Evolutionary conservation across 2,888 invertebrate genomes (phyloP).

Genomic region (Galeopsomyia nigrocyanea): DNA sequence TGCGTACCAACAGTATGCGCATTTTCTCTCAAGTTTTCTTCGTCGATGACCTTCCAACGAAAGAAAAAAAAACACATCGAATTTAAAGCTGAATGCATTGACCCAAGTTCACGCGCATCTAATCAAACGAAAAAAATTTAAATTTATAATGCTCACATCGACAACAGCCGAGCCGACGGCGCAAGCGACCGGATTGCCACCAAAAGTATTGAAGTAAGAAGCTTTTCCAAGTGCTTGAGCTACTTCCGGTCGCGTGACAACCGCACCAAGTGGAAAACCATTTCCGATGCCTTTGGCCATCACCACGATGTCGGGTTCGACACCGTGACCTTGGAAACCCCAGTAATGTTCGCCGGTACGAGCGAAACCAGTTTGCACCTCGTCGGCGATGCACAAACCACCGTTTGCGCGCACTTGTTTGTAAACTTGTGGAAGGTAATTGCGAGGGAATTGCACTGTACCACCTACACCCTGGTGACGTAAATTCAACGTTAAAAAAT

Average conservation of each 20-base stretch:
- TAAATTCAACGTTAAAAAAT: not conserved
- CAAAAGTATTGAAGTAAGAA: slow-evolving; percentile 94
- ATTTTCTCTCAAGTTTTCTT: slow-evolving; percentile 87
- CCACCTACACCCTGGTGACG: slow-evolving; percentile 85
- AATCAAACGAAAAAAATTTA: not conserved
- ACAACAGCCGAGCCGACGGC: slow-evolving; percentile 92
- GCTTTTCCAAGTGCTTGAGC: slow-evolving; percentile 83
- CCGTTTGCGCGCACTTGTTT: slow-evolving; percentile 84
- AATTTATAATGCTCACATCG: slow-evolving; percentile 76
- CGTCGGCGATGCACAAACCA: slow-evolving; percentile 92
- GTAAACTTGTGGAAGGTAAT: slow-evolving; percentile 85
- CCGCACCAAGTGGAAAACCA: slow-evolving; percentile 96
- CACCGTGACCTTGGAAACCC: slow-evolving; percentile 93
- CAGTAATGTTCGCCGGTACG: slow-evolving; percentile 94
- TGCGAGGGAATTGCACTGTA: slow-evolving; percentile 90
- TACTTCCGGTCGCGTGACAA: slow-evolving; percentile 91
- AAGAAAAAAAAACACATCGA: slow-evolving; percentile 23
- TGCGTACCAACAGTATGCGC: slow-evolving; percentile 83
- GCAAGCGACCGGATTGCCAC: slow-evolving; percentile 93
- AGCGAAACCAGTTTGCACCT: slow-evolving; percentile 98
- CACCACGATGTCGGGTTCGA: slow-evolving; percentile 94
- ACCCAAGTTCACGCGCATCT: not conserved
- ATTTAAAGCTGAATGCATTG: not conserved
- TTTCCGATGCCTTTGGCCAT: slow-evolving; percentile 97
- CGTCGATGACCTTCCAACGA: slow-evolving; percentile 82